Conservation (phyloP, 2,797 vertebrate genomes). For the Mastacembelus armatus region DNA sequence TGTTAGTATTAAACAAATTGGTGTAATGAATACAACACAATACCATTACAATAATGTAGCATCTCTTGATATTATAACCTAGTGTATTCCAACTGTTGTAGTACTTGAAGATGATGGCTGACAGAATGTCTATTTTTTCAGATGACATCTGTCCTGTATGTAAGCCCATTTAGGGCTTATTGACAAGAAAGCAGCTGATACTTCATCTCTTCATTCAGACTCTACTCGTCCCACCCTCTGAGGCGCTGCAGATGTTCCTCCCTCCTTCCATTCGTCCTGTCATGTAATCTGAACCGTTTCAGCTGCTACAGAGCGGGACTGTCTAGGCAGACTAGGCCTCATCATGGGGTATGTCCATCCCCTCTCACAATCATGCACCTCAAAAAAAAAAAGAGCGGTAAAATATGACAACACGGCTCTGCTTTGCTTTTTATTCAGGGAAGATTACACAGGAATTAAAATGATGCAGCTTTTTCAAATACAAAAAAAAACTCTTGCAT, state of each 20-base stretch:
- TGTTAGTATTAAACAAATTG: too few species aligned
- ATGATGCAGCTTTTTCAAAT: background rate
- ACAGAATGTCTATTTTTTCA: slow-evolving; percentile 18
- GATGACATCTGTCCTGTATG: slow-evolving; percentile 53
- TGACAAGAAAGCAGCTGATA: slow-evolving; percentile 25
- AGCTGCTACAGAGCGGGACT: slow-evolving; percentile 54
- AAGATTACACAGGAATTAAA: background rate
- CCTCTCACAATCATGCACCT: slow-evolving; percentile 49
- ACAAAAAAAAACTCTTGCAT: slow-evolving; percentile 36
- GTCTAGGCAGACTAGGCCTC: slow-evolving; percentile 58
- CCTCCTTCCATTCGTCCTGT: slow-evolving; percentile 24
- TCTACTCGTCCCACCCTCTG: slow-evolving; percentile 8
- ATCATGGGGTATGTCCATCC: slow-evolving; percentile 70
- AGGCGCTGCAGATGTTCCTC: slow-evolving; percentile 34
- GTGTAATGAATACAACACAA: too few species aligned
- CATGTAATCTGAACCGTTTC: slow-evolving; percentile 62
- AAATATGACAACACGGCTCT: slow-evolving; percentile 59
- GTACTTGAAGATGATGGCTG: too few species aligned
- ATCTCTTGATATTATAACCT: too few species aligned
- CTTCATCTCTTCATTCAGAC: slow-evolving; percentile 15
- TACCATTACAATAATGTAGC: too few species aligned
- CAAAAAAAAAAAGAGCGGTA: slow-evolving; percentile 69
- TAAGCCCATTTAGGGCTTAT: slow-evolving; percentile 13
- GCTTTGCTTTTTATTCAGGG: slow-evolving; percentile 19
- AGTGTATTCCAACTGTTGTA: too few species aligned